These are phyloP conservation scores for Tetranychus piercei DNA, from an alignment of 2,888 invertebrate genomes.

Conservation along the genomic window DNA sequence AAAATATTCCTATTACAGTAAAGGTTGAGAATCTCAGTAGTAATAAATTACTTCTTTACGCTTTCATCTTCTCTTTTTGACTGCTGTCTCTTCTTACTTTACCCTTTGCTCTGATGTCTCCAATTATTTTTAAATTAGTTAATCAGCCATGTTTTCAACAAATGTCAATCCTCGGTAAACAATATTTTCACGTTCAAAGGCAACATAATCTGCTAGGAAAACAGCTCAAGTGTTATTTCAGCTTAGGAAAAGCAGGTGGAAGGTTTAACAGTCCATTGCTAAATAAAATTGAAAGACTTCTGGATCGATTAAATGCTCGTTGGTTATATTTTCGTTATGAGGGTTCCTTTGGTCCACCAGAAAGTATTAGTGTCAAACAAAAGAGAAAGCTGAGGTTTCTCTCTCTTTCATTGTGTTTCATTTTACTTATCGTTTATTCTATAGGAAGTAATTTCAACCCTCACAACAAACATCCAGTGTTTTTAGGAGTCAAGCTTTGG, in stretches of 20 bases:
- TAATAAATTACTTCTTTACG: too few species aligned
- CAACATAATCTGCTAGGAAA: too few species aligned
- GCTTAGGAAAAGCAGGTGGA: background rate
- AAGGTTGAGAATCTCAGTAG: too few species aligned
- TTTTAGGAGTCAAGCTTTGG: background rate
- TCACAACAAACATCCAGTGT: background rate
- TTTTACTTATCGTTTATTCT: background rate
- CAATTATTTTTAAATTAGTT: too few species aligned
- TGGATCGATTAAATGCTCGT: background rate
- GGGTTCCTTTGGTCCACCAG: background rate
- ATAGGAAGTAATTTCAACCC: background rate
- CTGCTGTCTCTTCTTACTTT: too few species aligned
- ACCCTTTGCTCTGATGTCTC: too few species aligned
- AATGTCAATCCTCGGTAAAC: too few species aligned
- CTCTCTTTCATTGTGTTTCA: background rate
- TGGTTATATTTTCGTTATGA: background rate
- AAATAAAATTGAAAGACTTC: background rate
- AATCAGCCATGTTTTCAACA: too few species aligned
- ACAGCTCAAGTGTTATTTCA: too few species aligned
- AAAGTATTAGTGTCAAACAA: background rate
- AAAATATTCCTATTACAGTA: too few species aligned
- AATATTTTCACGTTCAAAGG: too few species aligned
- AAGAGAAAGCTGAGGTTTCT: background rate
- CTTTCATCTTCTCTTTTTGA: too few species aligned
- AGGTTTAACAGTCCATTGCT: background rate